Evolutionary conservation across 2,797 vertebrate species (phyloP), one percentile per base, ranked within the genome.

Genomic region (Myoxocephalus aenaeus): DNA sequence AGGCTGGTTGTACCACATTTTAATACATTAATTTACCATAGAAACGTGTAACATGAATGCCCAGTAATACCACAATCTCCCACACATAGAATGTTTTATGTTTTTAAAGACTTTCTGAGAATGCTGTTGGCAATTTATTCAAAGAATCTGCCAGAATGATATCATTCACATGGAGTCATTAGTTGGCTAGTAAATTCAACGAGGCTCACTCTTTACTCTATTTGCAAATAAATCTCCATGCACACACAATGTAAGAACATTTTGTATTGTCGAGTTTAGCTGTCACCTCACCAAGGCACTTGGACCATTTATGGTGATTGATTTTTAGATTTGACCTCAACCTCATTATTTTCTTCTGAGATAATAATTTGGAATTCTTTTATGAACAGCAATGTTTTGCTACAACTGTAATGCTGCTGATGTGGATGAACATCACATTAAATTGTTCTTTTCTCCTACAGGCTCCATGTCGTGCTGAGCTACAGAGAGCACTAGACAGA

Each of bases 381-480:
- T 50, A 20, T 27, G 14, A 36, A 53, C 8, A 51, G 53, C 36
- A 6, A 7, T 75, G 36, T 62, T 29, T 32, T 13, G 25, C 22
- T 38, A 27, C 2, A 2, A n/a, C 36, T 48, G 14, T 17, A 62
- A 10, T n/a, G 42, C 42, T 42, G 6, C 4, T 38, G 58, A 61
- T 34, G 20, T 53, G 32, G 32, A 7, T 10, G 22, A 75, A 61
- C 36, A 53, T 56, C 25, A 42, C 73, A 22, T 68, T 1, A 82
- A 71, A 2, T 8, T 6, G 76, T 51, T 65, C 61, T 85, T 77
- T 58, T 68, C 65, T 84, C 56, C 67, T 14, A 9, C 95, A 97
- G 96, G 97, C 97, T 68, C 96, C 96, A 0, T 98, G 97, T 84
- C 97, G 97, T 66, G 96, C 96, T 0, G 96, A 98, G 89, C 94